phyloP scores from a whole-genome alignment of 37 sponge, comb jelly and placozoan genomes.

The Tethya wilhelma region DNA sequence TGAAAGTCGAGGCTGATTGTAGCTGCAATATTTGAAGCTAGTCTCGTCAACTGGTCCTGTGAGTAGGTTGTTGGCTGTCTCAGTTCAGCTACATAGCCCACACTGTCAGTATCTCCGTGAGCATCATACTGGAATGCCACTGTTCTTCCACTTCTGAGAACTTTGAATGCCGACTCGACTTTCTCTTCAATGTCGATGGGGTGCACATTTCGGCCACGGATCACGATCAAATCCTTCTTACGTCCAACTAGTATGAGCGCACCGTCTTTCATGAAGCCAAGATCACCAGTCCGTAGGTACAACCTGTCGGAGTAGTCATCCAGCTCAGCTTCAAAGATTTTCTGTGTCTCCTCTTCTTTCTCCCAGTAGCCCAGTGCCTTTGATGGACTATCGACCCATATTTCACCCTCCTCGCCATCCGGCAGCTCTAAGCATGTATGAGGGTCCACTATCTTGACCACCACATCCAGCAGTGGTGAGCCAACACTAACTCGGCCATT shows the following conservation, averaged over 20 bases:
- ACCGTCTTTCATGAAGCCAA: conserved; percentile 42
- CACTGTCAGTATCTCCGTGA: neutral
- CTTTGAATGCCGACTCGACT: neutral
- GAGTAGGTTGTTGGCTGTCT: neutral
- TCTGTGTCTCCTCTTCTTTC: conserved; percentile 22
- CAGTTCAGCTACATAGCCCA: conserved; percentile 17
- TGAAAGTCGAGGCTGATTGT: conserved; percentile 20
- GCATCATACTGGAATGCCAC: conserved; percentile 30
- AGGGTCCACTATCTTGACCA: conserved; percentile 55
- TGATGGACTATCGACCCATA: conserved; percentile 45
- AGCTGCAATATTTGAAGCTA: conserved; percentile 6
- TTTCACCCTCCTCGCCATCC: conserved; percentile 48
- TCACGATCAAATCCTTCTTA: conserved; percentile 31
- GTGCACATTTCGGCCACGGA: conserved; percentile 38
- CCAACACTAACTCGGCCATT: conserved; percentile 23
- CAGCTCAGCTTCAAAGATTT: conserved; percentile 30
- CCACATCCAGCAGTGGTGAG: neutral
- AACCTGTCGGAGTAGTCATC: neutral
- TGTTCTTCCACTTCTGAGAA: conserved; percentile 24
- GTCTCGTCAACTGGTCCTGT: neutral
- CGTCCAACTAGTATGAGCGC: conserved; percentile 30
- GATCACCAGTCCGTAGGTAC: conserved; percentile 64
- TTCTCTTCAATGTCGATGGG: conserved; percentile 41
- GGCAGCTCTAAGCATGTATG: conserved; percentile 14
- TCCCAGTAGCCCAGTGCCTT: conserved; percentile 61